phyloP scores from a whole-genome alignment of 2,888 invertebrate genomes.

The Erebia epiphron region DNA sequence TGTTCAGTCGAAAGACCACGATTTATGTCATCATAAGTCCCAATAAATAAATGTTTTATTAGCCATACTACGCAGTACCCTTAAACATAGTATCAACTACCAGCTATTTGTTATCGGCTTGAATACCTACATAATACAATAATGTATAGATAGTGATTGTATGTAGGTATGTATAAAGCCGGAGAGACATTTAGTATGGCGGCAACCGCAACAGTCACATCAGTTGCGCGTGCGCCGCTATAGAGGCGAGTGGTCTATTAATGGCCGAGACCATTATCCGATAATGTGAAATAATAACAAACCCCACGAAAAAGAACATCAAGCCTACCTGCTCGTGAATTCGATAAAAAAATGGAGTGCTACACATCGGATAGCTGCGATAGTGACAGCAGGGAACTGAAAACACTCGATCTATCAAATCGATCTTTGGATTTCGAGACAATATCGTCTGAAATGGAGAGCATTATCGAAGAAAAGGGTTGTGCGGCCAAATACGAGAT shows the following conservation, averaged over 20 bases:
- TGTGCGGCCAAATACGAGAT: conserved; percentile 85
- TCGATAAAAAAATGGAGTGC: conserved; percentile 84
- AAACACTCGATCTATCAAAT: conserved; percentile 86
- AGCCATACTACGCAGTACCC: conserved; percentile 17
- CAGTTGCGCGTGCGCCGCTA: conserved; percentile 78
- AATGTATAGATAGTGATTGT: conserved; percentile 5
- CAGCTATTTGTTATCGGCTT: conserved; percentile 6
- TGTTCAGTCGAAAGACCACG: not conserved
- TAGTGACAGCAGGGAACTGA: conserved; percentile 87
- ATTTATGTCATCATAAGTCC: not conserved
- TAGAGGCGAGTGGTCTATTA: conserved; percentile 44
- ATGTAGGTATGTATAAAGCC: conserved; percentile 5
- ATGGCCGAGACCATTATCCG: conserved; percentile 29
- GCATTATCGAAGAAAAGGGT: conserved; percentile 84
- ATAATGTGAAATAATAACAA: conserved; percentile 56
- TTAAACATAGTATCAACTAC: not conserved
- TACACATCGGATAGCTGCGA: conserved; percentile 94
- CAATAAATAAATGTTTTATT: not conserved
- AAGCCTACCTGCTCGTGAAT: conserved; percentile 21
- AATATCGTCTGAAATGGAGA: conserved; percentile 82
- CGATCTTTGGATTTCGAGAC: conserved; percentile 83
- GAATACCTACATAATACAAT: not conserved
- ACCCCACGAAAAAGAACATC: conserved; percentile 32
- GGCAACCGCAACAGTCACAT: conserved; percentile 26
- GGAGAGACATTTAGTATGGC: not conserved